phyloP scores from a whole-genome alignment of 2,797 vertebrate genomes.

The Oryzias dopingdopingensis region DNA sequence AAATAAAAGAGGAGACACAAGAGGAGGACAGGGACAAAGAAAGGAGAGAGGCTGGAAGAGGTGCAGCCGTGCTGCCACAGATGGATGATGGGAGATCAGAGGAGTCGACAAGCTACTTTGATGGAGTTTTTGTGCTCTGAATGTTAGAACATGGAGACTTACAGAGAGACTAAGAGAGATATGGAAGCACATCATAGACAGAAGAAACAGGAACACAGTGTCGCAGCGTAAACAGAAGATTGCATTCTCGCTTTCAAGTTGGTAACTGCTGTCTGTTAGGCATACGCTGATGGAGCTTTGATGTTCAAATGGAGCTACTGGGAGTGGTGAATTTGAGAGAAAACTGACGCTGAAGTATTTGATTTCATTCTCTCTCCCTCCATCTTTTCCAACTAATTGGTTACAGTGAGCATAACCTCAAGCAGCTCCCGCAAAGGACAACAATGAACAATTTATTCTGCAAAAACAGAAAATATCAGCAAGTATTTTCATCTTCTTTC shows the following conservation, averaged over 20 bases:
- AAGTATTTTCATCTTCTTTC: too few relatives aligned
- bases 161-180: conserved; percentile 31
- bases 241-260: conserved; percentile 52
- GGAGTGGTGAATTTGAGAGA: conserved; percentile 62
- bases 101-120: conserved; percentile 59
- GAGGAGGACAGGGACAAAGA: not conserved
- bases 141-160: conserved; percentile 56
- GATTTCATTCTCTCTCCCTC: conserved; percentile 58
- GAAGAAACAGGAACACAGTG: conserved; percentile 34
- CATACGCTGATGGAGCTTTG: conserved; percentile 63
- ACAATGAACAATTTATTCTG: conserved; percentile 7
- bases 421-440: conserved; percentile 37
- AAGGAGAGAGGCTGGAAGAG: not conserved
- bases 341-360: conserved; percentile 60
- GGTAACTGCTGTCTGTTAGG: conserved; percentile 63
- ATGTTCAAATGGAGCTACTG: conserved; percentile 66
- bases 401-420: conserved; percentile 51
- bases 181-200: conserved; percentile 48
- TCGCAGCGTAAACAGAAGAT: conserved; percentile 47
- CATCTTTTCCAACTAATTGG: conserved; percentile 59
- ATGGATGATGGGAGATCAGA: conserved; percentile 58
- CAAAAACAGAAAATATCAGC: too few relatives aligned
- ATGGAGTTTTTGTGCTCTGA: conserved; percentile 50
- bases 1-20: not conserved
- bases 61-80: conserved; percentile 16